A percentile compares a stretch with the other conserved stretches of the same genome.
These are phyloP conservation scores for Allophyes oxyacanthae DNA, from an alignment of 2,888 invertebrate species.

Conservation along the genomic window DNA sequence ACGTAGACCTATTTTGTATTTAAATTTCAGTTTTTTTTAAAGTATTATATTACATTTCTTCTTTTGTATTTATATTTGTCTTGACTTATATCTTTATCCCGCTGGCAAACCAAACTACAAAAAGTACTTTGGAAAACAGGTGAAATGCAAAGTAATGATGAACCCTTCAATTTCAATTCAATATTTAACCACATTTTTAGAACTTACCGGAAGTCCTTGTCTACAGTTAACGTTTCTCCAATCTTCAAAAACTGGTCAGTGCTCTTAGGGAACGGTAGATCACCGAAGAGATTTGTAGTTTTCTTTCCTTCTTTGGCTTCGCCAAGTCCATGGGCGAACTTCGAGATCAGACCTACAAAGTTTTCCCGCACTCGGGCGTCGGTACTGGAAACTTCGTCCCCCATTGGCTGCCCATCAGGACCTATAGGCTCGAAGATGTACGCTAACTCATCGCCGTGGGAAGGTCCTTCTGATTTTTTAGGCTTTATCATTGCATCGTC, in stretches of 20 bases:
- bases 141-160: too few relatives aligned
- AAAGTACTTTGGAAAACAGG: too few relatives aligned
- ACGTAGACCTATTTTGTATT: too few relatives aligned
- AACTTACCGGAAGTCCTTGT: constrained; percentile 79
- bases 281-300: constrained; percentile 56
- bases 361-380: constrained; percentile 91
- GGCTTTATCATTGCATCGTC: constrained; percentile 44
- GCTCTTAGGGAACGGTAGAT: constrained; percentile 67
- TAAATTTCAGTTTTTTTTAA: too few relatives aligned
- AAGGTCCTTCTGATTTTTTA: constrained; percentile 75
- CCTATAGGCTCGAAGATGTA: constrained; percentile 92
- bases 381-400: constrained; percentile 77
- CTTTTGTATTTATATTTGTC: too few relatives aligned
- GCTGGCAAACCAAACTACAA: too few relatives aligned
- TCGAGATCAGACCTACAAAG: constrained; percentile 91
- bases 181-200: neutral
- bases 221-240: constrained; percentile 67
- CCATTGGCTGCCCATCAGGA: constrained; percentile 88
- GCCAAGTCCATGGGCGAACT: constrained; percentile 89
- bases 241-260: constrained; percentile 78
- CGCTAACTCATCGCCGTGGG: constrained; percentile 93
- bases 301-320: constrained; percentile 53
- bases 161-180: neutral
- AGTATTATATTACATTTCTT: too few relatives aligned
- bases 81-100: too few relatives aligned